Percentiles rank a stretch among this genome's conserved stretches.
Evolutionary conservation across 2,888 invertebrate species (phyloP).

Genomic region (Pseudanteris insignis): DNA sequence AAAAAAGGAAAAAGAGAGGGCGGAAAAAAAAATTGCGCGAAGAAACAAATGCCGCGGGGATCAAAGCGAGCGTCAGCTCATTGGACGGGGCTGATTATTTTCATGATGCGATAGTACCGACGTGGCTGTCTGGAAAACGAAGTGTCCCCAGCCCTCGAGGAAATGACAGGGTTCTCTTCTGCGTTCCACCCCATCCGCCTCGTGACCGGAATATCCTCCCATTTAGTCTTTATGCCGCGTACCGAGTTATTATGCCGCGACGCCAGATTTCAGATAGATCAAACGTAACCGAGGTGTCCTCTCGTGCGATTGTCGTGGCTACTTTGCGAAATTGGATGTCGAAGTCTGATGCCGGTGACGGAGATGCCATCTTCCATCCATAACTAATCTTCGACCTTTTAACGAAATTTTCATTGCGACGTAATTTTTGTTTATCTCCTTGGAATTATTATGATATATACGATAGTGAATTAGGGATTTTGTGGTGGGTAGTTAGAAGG

Average conservation of each 20-base stretch:
- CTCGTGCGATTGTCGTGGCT: slow-evolving; percentile 7
- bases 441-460: no score
- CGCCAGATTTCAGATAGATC: slow-evolving; percentile 48
- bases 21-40: slow-evolving; percentile 42
- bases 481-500: no score
- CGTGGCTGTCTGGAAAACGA: slow-evolving; percentile 45
- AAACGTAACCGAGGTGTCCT: slow-evolving; percentile 33
- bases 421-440: no score
- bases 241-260: slow-evolving; percentile 42
- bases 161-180: slow-evolving; percentile 36
- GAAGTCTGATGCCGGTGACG: no score
- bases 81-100: slow-evolving; percentile 65
- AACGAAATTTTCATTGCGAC: no score
- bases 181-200: slow-evolving; percentile 47
- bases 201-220: slow-evolving; percentile 63
- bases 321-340: slow-evolving; percentile 10
- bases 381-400: no score
- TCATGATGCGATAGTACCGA: slow-evolving; percentile 64
- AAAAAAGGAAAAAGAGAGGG: slow-evolving; percentile 2
- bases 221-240: slow-evolving; percentile 40
- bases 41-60: slow-evolving; percentile 62
- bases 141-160: no score
- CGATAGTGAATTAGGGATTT: no score
- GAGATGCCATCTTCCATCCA: no score
- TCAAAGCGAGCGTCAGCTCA: slow-evolving; percentile 63